Conservation (phyloP, 2,888 invertebrate species). For the Mesorhabditis belari region DNA sequence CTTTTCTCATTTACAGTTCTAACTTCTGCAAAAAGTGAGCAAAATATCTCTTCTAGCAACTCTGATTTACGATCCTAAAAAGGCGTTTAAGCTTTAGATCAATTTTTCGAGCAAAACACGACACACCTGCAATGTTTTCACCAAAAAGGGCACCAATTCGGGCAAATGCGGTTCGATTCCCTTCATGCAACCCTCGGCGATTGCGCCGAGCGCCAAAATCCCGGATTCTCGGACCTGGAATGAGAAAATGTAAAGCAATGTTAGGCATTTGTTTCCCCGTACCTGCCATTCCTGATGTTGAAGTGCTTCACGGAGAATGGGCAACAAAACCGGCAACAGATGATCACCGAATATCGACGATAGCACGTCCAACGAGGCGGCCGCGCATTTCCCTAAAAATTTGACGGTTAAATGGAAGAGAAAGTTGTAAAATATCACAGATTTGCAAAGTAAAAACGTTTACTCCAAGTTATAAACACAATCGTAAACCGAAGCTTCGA, state of each 20-base stretch:
- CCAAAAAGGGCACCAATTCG: conserved; percentile 89
- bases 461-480: too few relatives aligned
- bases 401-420: conserved; percentile 1
- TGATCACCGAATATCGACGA: conserved; percentile 95
- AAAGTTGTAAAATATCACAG: not conserved
- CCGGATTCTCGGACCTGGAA: conserved; percentile 72
- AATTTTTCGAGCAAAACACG: too few relatives aligned
- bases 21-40: too few relatives aligned
- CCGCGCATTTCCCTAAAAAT: conserved; percentile 79
- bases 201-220: conserved; percentile 84
- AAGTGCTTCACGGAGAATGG: conserved; percentile 89
- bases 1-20: too few relatives aligned
- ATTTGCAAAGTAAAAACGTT: too few relatives aligned
- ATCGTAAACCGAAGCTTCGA: too few relatives aligned
- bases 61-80: too few relatives aligned
- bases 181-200: conserved; percentile 79
- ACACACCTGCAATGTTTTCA: conserved; percentile 72
- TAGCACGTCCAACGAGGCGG: conserved; percentile 90
- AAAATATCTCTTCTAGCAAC: too few relatives aligned
- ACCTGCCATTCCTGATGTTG: conserved; percentile 94
- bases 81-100: too few relatives aligned
- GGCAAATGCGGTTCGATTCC: conserved; percentile 94
- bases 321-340: conserved; percentile 82
- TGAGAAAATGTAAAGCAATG: not conserved
- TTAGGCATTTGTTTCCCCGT: not conserved